These are phyloP conservation scores for Henricia sp. DNA, from an alignment of 53 echinoderm and acorn worm species.

Conservation along the genomic window DNA sequence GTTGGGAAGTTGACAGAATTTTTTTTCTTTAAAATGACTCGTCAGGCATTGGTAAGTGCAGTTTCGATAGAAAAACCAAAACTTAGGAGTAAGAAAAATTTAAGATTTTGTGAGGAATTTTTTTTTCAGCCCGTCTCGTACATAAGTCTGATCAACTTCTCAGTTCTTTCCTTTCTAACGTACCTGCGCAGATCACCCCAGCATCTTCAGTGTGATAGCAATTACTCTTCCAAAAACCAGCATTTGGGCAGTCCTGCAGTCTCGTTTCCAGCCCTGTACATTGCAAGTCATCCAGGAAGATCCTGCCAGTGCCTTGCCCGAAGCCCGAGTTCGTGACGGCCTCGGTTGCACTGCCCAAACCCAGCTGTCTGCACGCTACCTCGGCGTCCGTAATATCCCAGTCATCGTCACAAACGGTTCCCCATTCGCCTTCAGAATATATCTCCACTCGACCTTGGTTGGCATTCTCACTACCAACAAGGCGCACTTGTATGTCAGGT, in stretches of 20 bases:
- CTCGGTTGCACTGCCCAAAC: constrained; percentile 22
- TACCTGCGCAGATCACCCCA: constrained; percentile 19
- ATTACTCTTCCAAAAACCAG: background rate
- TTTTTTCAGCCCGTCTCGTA: too few species aligned
- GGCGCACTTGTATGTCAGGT: background rate
- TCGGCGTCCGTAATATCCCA: constrained; percentile 57
- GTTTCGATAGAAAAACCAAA: too few species aligned
- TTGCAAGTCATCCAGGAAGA: constrained; percentile 26
- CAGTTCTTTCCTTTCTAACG: too few species aligned
- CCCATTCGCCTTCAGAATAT: constrained; percentile 47
- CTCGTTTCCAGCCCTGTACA: constrained; percentile 9
- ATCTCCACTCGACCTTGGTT: constrained; percentile 74
- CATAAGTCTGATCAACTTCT: too few species aligned
- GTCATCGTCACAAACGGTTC: constrained; percentile 66
- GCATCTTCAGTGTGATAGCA: constrained; percentile 48
- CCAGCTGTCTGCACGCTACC: constrained; percentile 76
- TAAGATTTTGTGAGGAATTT: too few species aligned
- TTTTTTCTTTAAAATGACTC: too few species aligned
- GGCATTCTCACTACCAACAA: constrained; percentile 44
- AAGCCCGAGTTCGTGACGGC: background rate
- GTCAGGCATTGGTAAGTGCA: too few species aligned
- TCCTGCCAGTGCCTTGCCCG: constrained; percentile 1
- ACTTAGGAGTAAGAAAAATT: too few species aligned
- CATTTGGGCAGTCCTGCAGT: constrained; percentile 6
- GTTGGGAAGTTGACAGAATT: too few species aligned